A percentile compares a stretch with the other conserved stretches of the same genome.
Conservation (phyloP, 2,888 invertebrate species). For the Drosophila planitibia region DNA sequence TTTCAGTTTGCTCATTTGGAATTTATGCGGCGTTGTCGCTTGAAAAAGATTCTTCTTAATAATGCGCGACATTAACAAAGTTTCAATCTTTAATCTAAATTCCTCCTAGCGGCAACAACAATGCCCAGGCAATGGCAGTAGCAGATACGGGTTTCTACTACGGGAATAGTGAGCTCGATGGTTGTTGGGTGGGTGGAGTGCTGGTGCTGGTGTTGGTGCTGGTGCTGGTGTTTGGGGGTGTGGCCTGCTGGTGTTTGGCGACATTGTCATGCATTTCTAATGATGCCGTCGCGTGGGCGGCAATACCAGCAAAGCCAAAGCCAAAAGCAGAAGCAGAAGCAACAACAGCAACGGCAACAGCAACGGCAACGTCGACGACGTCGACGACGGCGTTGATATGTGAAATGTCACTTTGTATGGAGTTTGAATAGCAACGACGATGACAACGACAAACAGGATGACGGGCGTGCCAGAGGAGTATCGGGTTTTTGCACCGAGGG, state of each 20-base stretch:
- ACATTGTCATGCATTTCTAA: slow-evolving; percentile 83
- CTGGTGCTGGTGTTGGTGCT: neutral
- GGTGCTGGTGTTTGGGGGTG: slow-evolving; percentile 4
- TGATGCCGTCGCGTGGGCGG: slow-evolving; percentile 68
- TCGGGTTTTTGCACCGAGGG: neutral
- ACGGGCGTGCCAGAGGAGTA: slow-evolving; percentile 39
- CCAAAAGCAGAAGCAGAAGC: slow-evolving; percentile 18
- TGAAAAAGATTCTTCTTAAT: slow-evolving; percentile 71
- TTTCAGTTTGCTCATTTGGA: slow-evolving; percentile 63
- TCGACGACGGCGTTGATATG: slow-evolving; percentile 66
- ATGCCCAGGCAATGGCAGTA: slow-evolving; percentile 12
- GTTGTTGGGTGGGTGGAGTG: neutral
- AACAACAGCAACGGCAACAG: slow-evolving; percentile 14
- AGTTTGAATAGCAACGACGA: slow-evolving; percentile 74
- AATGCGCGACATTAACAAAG: slow-evolving; percentile 81
- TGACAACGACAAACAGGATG: slow-evolving; percentile 62
- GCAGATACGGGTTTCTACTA: slow-evolving; percentile 14
- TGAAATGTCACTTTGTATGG: slow-evolving; percentile 80
- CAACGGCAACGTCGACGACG: slow-evolving; percentile 15
- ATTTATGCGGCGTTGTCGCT: slow-evolving; percentile 52
- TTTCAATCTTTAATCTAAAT: slow-evolving; percentile 83
- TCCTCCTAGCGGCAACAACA: slow-evolving; percentile 59
- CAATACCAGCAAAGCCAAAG: slow-evolving; percentile 13
- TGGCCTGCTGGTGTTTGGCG: slow-evolving; percentile 26
- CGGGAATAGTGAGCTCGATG: slow-evolving; percentile 1